Evolutionary conservation across 2,797 vertebrate genomes (phyloP), one percentile per base, ranked within the genome.

Genomic region (Melanotaenia boesemani): DNA sequence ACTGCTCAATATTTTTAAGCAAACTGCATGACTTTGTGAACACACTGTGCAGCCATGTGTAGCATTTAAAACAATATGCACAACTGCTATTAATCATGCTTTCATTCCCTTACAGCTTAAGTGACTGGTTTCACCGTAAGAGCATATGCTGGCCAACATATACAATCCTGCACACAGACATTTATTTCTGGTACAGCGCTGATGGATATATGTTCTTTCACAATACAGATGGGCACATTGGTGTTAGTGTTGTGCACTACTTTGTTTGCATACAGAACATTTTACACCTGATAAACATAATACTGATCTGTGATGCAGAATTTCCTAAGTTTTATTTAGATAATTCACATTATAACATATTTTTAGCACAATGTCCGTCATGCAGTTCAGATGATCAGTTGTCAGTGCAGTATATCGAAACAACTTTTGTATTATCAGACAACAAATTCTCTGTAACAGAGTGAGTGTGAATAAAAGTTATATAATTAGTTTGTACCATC

Each of bases 1-100:
- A 65, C 74, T 67, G 67, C 62, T 71, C 70, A 74, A 76, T 41
- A 24, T 18, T 16, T 39, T 12, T 1, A 39, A 39, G 37, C 37
- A 39, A 39, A 39, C 37, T 76, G 60, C 37, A 52, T 44, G 69
- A 7, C 26, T 39, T n/a, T 32, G 46, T 32, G 56, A 78, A 70
- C 26, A 74, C 63, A 79, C 54, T 63, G 41, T 41, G 41, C 59
- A 46, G 74, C 44, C 46, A 20, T 46, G 41, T 65, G 52, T 52
- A 57, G 75, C 67, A 61, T 74, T 67, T 70, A 52, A n/a, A 52
- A 73, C 67, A 70, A 62, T 22, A 54, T 63, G 48, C 32, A 72
- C 61, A 58, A 76, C 65, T 78, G 24, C 63, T 34, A 56, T 80
- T 63, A 60, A 67, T 74, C 44, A 44, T 28, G 63, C 22, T 67